phyloP scores from a whole-genome alignment of 1,140 invertebrate species.

The Dinothrombium tinctorium region DNA sequence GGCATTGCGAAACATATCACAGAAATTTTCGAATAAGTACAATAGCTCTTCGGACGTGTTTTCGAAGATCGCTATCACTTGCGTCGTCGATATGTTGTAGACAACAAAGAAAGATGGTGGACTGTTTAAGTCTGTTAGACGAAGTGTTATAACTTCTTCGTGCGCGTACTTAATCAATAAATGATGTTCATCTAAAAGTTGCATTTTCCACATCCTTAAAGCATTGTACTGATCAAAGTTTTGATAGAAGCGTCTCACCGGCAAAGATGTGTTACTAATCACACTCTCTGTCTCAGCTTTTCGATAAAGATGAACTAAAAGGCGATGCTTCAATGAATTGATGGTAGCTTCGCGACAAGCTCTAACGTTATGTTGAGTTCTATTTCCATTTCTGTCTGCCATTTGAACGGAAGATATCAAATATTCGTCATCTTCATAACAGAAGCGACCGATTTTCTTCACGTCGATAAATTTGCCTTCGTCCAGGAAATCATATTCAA shows the following conservation, averaged over 20 bases:
- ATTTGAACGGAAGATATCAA: slow-evolving; percentile 21
- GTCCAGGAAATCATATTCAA: slow-evolving; percentile 28
- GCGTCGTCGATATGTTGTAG: slow-evolving; percentile 63
- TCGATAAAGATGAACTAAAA: slow-evolving; percentile 56
- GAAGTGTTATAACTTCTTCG: slow-evolving; percentile 64
- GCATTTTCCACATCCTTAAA: slow-evolving; percentile 90
- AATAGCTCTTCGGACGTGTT: slow-evolving; percentile 68
- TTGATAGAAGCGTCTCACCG: slow-evolving; percentile 45
- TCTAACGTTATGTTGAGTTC: slow-evolving; percentile 20
- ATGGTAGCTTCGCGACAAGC: slow-evolving; percentile 51
- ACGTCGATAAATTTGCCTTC: slow-evolving; percentile 56
- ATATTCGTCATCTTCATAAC: slow-evolving; percentile 63
- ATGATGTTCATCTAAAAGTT: slow-evolving; percentile 71
- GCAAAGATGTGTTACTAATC: slow-evolving; percentile 33
- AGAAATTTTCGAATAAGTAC: slow-evolving; percentile 68
- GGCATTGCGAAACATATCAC: slow-evolving; percentile 72
- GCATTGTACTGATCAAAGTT: slow-evolving; percentile 44
- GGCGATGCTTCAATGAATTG: slow-evolving; percentile 63
- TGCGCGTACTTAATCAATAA: slow-evolving; percentile 76
- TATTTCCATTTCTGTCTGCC: too few species aligned
- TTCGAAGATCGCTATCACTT: slow-evolving; percentile 56
- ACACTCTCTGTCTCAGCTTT: slow-evolving; percentile 40
- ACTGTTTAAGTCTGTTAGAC: slow-evolving; percentile 49
- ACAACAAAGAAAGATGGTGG: slow-evolving; percentile 73
- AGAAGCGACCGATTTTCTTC: slow-evolving; percentile 62